Conservation (phyloP, 2,113 vertebrate species). For the Athene cunicularia region DNA sequence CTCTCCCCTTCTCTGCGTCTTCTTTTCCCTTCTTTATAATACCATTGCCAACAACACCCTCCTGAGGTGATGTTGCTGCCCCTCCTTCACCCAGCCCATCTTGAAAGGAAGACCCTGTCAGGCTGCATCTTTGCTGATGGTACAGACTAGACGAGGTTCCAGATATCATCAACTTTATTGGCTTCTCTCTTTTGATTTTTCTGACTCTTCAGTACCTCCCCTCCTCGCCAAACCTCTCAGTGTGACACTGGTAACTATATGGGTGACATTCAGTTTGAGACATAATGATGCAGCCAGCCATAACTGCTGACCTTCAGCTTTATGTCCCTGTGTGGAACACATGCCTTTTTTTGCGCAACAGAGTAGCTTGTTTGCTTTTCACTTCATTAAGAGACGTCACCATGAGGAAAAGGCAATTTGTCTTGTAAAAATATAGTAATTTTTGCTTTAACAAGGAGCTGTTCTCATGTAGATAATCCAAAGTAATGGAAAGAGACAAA, state of each 20-base stretch:
- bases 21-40: neutral
- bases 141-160: neutral
- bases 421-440: neutral
- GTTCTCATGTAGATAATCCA: neutral
- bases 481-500: neutral
- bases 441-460: neutral
- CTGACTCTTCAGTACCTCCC: neutral
- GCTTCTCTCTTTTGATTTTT: conserved; percentile 1
- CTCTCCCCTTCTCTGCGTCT: neutral
- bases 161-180: neutral
- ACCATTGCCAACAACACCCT: neutral
- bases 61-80: neutral
- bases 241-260: neutral
- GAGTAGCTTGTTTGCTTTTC: neutral
- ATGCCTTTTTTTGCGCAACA: neutral
- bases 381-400: neutral
- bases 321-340: neutral
- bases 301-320: neutral
- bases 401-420: neutral
- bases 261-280: conserved; percentile 18
- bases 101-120: neutral
- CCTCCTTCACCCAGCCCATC: neutral
- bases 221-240: neutral
- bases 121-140: neutral
- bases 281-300: neutral